phyloP scores from a whole-genome alignment of 2,797 vertebrate genomes.

The Crenuchus spilurus region DNA sequence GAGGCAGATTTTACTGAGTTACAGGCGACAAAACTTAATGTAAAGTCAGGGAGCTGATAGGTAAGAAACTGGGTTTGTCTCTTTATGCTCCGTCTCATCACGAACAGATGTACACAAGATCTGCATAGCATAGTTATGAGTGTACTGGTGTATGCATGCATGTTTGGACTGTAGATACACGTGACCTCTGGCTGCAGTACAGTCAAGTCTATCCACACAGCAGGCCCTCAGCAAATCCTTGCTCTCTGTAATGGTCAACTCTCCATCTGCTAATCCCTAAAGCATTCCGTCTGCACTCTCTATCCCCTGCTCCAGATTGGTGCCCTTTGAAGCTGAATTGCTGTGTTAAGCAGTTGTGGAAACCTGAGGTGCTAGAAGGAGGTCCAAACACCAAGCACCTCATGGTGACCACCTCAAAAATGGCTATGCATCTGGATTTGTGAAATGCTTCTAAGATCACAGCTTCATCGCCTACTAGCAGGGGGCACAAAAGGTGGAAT shows the following conservation, averaged over 20 bases:
- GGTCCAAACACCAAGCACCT: constrained; percentile 41
- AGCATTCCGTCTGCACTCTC: constrained; percentile 61
- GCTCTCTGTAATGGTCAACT: constrained; percentile 43
- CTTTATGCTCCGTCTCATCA: background rate
- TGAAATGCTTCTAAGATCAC: constrained; percentile 20
- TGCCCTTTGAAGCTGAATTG: constrained; percentile 63
- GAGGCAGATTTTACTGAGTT: too few species aligned
- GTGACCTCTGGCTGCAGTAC: constrained; percentile 33
- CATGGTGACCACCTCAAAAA: constrained; percentile 29
- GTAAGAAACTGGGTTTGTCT: background rate
- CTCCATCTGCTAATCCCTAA: constrained; percentile 49
- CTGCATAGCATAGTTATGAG: background rate
- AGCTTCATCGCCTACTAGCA: background rate
- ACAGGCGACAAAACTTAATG: too few species aligned
- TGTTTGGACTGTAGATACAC: constrained; percentile 9
- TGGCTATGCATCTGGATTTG: constrained; percentile 7
- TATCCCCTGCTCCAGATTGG: constrained; percentile 67
- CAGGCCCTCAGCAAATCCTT: constrained; percentile 27
- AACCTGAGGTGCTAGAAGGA: constrained; percentile 41
- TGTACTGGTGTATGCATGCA: background rate
- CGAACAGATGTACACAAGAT: background rate
- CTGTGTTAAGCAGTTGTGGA: constrained; percentile 55
- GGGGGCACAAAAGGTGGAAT: background rate
- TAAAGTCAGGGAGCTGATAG: too few species aligned
- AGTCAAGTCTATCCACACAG: constrained; percentile 18